Base-by-base conservation (phyloP, 2,113 vertebrate genomes). In the Tenebrosternarchus preto region DNA sequence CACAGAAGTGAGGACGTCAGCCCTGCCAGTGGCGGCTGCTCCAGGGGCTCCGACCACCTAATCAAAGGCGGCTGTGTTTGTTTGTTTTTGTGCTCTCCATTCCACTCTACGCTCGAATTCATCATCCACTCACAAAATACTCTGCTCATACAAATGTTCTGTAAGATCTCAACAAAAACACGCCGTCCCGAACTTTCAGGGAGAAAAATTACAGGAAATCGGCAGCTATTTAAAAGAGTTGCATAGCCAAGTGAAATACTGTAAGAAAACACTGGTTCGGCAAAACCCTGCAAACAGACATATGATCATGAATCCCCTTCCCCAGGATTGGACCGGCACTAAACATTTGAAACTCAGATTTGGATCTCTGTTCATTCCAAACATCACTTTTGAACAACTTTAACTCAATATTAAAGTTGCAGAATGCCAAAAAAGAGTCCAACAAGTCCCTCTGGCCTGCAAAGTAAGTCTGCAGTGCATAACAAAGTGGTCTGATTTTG, bases 121-220 rank as follows among this genome's bases (percentile, higher is more conserved):
- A 80, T 86, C 83, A 80, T 77, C 61, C 50, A 25, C 80, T 63
- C 29, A n/a, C 19, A 80, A 71, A 83, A 86, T 50, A 72, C 53
- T 25, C 43, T 24, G 33, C 43, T 55, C 16, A 67, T 29, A 31
- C 43, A 24, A 53, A 80, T 22, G 3, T 27, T 53, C 76, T n/a
- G 6, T 24, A 31, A 29, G 0, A n/a, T 29, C 60, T 33, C n/a
- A 31, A 57, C 31, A 74, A 69, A 69, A 50, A 61, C 1, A 61
- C 4, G 7, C 59, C 2, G 6, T 71, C 56, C 22, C 17, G 12
- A 57, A 16, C 20, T n/a, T 73, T 73, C 24, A 70, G 15, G 15
- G 17, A 24, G 25, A 43, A 64, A 36, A 46, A 33, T 39, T 5
- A 20, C 63, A 33, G 36, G 63, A 60, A 55, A 33, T 61, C 27